These are phyloP conservation scores for Hoplodrina ambigua DNA, from an alignment of 2,888 invertebrate species.

Conservation along the genomic window DNA sequence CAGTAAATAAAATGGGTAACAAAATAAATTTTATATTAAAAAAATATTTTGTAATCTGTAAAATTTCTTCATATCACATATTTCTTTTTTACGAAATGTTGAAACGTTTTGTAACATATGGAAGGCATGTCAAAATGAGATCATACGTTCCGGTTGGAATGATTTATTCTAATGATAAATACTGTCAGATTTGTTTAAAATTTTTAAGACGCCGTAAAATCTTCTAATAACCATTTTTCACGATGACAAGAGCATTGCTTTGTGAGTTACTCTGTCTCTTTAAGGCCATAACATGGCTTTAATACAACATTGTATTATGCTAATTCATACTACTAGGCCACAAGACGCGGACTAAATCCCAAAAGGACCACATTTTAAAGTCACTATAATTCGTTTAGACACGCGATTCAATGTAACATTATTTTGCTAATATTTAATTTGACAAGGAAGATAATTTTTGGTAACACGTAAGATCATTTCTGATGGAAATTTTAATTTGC, in stretches of 20 bases:
- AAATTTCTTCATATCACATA: not conserved
- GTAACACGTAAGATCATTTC: conserved; percentile 28
- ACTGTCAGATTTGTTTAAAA: not conserved
- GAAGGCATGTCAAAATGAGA: not conserved
- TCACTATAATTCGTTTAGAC: conserved; percentile 46
- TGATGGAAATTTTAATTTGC: no score
- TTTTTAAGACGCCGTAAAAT: not conserved
- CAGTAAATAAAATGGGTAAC: no score
- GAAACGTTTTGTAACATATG: not conserved
- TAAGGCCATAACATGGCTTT: conserved; percentile 21
- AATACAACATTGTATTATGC: conserved; percentile 40
- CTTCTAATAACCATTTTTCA: not conserved
- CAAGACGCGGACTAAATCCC: conserved; percentile 21
- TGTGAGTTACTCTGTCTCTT: not conserved
- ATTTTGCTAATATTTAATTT: conserved; percentile 47
- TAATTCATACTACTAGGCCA: conserved; percentile 35
- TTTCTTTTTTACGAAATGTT: not conserved
- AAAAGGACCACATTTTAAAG: conserved; percentile 37
- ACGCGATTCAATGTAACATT: conserved; percentile 49
- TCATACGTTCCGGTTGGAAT: not conserved
- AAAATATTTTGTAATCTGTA: no score
- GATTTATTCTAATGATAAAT: conserved; percentile 1
- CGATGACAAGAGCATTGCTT: conserved; percentile 6
- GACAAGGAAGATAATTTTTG: conserved; percentile 53
- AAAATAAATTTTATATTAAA: no score